Evolutionary conservation across 1,140 invertebrate genomes (phyloP), one percentile per base, ranked within the genome.

Genomic region (Dendroctonus ponderosae): DNA sequence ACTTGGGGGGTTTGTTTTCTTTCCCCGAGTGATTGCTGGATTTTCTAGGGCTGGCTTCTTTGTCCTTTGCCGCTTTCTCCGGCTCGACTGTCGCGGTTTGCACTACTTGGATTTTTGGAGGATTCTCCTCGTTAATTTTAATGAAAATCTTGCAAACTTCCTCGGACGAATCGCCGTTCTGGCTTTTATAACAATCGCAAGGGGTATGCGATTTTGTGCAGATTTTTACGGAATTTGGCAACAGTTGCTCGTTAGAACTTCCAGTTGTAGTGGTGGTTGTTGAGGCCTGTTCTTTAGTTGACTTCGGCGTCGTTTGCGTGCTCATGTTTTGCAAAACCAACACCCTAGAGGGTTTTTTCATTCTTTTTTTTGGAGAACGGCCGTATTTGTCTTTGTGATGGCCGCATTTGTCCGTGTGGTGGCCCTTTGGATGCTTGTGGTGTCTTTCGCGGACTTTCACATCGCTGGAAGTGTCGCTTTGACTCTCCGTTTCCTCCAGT

Each of bases 91-190:
- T 53, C 0, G 48, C n/a, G 15, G 53, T 58, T 12, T 9, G 60
- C 6, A 71, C 50, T 59, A 74, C 68, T 44, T 69, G 50, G 38
- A 77, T 54, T 64, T 75, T 66, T 0, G 74, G 71, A 51, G 56
- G 46, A 63, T 56, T 41, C 26, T 74, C 70, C 9, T 74, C 71
- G 26, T 73, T 66, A 6, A 78, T 66, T 72, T 78, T 79, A 44
- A 79, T 78, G 7, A 77, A 65, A 49, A 79, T 78, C 59, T 79
- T 73, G 65, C 75, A 78, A 11, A 75, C 7, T 49, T 76, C 71
- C 38, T 76, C 73, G 7, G 62, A 51, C 3, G 11, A 40, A 14
- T 41, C 15, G 42, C 41, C 49, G 49, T 58, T 38, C 50, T 69
- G 65, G 42, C 43, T 49, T 66, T 65, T 71, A 38, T 69, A 53